phyloP scores from a whole-genome alignment of 2,888 invertebrate species.

The Esperia sulphurella region DNA sequence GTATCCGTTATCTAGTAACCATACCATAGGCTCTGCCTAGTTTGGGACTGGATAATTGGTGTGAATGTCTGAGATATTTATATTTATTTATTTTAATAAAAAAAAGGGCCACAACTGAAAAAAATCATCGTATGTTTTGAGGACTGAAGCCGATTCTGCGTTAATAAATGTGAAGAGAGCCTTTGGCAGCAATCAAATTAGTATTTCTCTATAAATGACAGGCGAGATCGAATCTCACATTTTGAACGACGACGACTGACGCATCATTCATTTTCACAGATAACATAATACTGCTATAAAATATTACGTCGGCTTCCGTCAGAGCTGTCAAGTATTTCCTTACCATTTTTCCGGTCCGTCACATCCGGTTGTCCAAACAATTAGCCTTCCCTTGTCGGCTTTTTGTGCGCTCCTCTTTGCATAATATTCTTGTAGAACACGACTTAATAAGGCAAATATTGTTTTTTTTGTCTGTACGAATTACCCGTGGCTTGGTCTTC shows the following conservation, averaged over 20 bases:
- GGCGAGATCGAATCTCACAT: not conserved
- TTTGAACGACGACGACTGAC: not conserved
- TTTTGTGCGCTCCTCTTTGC: slow-evolving; percentile 33
- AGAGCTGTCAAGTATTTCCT: slow-evolving; percentile 41
- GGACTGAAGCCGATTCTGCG: no score
- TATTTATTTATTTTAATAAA: no score
- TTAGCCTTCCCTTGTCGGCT: slow-evolving; percentile 37
- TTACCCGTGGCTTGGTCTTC: not conserved
- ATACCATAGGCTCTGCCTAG: no score
- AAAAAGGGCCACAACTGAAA: no score
- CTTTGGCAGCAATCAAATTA: no score
- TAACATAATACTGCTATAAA: slow-evolving; percentile 18
- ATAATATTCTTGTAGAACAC: slow-evolving; percentile 37
- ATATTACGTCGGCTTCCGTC: slow-evolving; percentile 34
- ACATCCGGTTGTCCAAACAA: slow-evolving; percentile 51
- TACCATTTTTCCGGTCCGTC: slow-evolving; percentile 42
- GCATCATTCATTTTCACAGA: slow-evolving; percentile 2
- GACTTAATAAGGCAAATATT: slow-evolving; percentile 43
- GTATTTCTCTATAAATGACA: not conserved
- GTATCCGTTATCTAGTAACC: no score
- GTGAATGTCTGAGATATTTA: no score
- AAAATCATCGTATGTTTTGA: no score
- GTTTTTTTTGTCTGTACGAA: slow-evolving; percentile 13
- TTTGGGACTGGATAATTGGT: no score
- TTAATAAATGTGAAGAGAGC: no score